phyloP scores from a whole-genome alignment of 2,888 invertebrate genomes.

The Sialis fuliginosa region DNA sequence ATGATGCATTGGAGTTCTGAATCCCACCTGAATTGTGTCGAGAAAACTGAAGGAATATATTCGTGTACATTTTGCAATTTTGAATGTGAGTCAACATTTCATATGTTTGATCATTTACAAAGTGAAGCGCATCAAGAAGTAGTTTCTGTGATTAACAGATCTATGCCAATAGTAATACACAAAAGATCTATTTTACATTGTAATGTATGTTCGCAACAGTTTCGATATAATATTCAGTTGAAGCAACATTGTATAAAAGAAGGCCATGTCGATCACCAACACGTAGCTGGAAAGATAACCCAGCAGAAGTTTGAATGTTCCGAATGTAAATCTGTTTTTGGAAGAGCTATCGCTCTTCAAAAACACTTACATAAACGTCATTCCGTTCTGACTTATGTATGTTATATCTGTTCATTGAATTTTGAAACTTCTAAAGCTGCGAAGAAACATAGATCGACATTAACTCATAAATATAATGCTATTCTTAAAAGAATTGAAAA shows the following conservation, averaged over 20 bases:
- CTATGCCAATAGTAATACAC: conserved; percentile 61
- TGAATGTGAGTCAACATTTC: conserved; percentile 39
- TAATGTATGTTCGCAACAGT: conserved; percentile 43
- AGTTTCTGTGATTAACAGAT: conserved; percentile 56
- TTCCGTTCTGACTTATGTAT: conserved; percentile 39
- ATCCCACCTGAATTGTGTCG: conserved; percentile 34
- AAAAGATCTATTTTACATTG: conserved; percentile 47
- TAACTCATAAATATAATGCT: conserved; percentile 42
- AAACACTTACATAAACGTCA: conserved; percentile 46
- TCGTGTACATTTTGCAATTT: conserved; percentile 62
- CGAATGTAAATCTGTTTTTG: conserved; percentile 37
- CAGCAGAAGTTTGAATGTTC: conserved; percentile 44
- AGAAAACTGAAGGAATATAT: conserved; percentile 36
- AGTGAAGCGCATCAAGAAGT: conserved; percentile 53
- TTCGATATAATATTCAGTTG: conserved; percentile 59
- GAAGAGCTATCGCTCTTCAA: conserved; percentile 45
- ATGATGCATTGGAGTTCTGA: conserved; percentile 56
- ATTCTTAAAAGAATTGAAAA: conserved; percentile 26
- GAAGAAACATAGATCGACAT: conserved; percentile 43
- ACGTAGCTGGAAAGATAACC: neutral
- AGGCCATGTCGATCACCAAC: conserved; percentile 17
- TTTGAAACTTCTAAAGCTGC: conserved; percentile 44
- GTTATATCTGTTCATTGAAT: conserved; percentile 45
- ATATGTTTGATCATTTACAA: conserved; percentile 50
- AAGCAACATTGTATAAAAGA: conserved; percentile 36